phyloP scores from a whole-genome alignment of 1,140 invertebrate species.

The Caerostris extrusa region DNA sequence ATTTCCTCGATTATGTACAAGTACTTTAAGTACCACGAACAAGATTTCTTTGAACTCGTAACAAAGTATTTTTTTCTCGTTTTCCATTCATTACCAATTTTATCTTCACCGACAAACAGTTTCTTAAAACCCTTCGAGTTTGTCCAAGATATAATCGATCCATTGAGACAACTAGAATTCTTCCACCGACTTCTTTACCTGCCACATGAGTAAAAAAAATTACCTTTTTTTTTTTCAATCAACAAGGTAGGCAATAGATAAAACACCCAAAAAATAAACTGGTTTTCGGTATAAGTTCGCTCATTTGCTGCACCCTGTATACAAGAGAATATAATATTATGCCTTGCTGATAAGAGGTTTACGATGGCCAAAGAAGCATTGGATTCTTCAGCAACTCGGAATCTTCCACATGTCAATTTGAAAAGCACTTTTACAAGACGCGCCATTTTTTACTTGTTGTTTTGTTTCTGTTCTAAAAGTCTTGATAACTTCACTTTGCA shows the following conservation, averaged over 20 bases:
- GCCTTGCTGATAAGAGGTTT: constrained; percentile 17
- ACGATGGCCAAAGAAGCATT: neutral
- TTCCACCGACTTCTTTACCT: neutral
- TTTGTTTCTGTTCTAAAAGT: neutral
- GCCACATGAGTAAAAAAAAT: neutral
- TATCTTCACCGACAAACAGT: neutral
- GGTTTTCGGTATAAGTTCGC: neutral
- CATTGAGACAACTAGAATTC: neutral
- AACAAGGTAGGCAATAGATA: neutral
- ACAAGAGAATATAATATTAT: constrained; percentile 31
- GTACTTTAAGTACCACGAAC: neutral
- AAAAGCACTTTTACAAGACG: constrained; percentile 34
- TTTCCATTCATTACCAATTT: neutral
- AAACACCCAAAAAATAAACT: neutral
- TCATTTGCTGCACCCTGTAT: constrained; percentile 36
- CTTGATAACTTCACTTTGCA: constrained; percentile 49
- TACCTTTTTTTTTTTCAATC: neutral
- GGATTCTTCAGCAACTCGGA: neutral
- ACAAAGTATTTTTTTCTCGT: neutral
- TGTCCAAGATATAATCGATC: neutral
- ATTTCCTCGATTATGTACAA: neutral
- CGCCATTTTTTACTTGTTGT: neutral
- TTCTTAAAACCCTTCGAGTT: neutral
- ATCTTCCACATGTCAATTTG: neutral
- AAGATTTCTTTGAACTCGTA: neutral